Percentiles rank a stretch among this genome's conserved stretches.
These are phyloP conservation scores for Netelia inedita DNA, from an alignment of 2,888 invertebrate genomes.

Conservation along the genomic window DNA sequence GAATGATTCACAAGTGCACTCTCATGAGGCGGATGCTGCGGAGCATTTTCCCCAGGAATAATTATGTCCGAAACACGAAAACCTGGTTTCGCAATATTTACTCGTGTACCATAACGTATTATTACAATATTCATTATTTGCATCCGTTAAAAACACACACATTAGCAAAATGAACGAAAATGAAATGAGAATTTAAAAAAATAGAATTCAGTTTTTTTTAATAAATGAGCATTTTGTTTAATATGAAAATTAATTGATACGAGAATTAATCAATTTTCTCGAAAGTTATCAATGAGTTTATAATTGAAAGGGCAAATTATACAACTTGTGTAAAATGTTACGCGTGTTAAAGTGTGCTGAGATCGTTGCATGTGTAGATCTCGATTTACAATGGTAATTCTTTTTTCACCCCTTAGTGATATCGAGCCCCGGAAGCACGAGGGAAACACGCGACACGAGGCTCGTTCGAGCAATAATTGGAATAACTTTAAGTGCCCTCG, in stretches of 20 bases:
- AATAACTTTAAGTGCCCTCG: constrained; percentile 58
- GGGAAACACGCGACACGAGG: constrained; percentile 45
- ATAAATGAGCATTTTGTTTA: too few species aligned
- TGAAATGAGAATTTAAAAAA: too few species aligned
- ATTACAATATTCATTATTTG: not conserved
- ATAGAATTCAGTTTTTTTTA: too few species aligned
- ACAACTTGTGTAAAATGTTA: constrained; percentile 17
- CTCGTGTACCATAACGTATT: not conserved
- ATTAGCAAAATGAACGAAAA: too few species aligned
- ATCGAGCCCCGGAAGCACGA: constrained; percentile 23
- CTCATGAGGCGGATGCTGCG: constrained; percentile 26
- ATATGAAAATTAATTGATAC: too few species aligned
- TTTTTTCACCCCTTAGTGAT: constrained; percentile 27
- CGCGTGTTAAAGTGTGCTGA: constrained; percentile 5
- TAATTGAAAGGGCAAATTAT: constrained; percentile 6
- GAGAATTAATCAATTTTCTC: not conserved
- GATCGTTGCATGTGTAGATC: not conserved
- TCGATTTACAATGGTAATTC: constrained; percentile 24
- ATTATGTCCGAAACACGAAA: constrained; percentile 33
- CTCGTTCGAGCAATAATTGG: constrained; percentile 58
- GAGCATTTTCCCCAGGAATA: constrained; percentile 21
- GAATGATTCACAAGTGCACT: constrained; percentile 46
- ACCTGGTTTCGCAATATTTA: constrained; percentile 1
- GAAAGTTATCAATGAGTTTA: constrained; percentile 11
- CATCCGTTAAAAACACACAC: not conserved